Base-by-base conservation (phyloP, 2,888 invertebrate species). In the Phortica okadai region DNA sequence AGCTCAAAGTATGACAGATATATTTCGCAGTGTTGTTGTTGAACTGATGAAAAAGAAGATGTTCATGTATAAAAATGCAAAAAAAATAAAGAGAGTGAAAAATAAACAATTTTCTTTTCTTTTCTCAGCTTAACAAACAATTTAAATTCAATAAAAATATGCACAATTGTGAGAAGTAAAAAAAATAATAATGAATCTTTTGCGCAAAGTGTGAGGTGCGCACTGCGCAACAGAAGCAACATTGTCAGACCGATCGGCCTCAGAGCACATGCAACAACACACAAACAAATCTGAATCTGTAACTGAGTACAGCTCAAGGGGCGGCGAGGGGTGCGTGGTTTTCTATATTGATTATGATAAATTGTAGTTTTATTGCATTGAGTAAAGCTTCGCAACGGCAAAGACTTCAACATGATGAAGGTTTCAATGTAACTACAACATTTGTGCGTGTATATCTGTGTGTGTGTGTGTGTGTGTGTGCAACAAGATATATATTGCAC, bases 401-500 rank as follows among this genome's bases (percentile, higher is more conserved):
- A 1, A 45, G 45, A 45, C 45, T 45, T 50, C 50, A 50, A 8
- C 14, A 50, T 50, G 50, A 3, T 14, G 59, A 59, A 7, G 59
- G 59, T 59, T 59, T 59, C 33, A 33, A 33, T 5, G 33, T 33
- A 21, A 21, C 21, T 45, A 45, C 45, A 8, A 6, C 10, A 45
- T 45, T 6, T 45, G 45, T 45, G 10, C 45, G 45, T 10, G 1
- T 8, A 10, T 45, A 10, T 45, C 2, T 3, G 50, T 50, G 50
- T 6, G 50, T 50, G 50, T 50, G 50, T 14, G 50, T 50, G 50
- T 50, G 50, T 50, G 10, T 50, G 50, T 50, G 6, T 50, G 50
- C 50, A 50, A 50, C 50, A 50, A 50, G 50, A 50, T 50, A 21
- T 59, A 16, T n/a, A n/a, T 59, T 59, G 59, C 59, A 59, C 59